Base-by-base conservation (phyloP, 30 jellyfish, hydroid and myxozoan species). In the Clytia hemisphaerica region DNA sequence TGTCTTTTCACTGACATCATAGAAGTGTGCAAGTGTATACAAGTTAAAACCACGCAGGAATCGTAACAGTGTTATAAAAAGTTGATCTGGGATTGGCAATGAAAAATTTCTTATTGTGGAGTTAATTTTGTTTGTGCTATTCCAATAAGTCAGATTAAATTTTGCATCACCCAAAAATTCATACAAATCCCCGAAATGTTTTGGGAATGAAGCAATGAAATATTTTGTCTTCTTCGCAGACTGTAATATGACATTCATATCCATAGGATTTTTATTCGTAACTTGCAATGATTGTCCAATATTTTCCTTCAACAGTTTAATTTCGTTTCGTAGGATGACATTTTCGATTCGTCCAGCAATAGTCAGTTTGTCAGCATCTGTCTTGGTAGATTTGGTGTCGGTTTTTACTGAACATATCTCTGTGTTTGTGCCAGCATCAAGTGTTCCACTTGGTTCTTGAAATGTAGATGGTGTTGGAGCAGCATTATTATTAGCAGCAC, bases 151-250 rank as follows among this genome's bases (percentile, higher is more conserved):
- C 6, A 68, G 54, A 5, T 68, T 21, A 30, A 10, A 68, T 21
- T 68, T 68, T 4, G 75, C 80, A 2, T 6, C 55, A 1, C 80
- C 80, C 14, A 68, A 71, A 48, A 68, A 68, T 21, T 22, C 25
- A 45, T 24, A 42, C 3, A 68, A 37, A 2, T 24, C 27, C 22
- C 49, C 71, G 45, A 68, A 71, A 22, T 71, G 58, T 15, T 24
- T 27, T 49, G 83, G 58, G 54, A 33, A 50, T 25, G 54, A 38
- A 6, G 73, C 83, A n/a, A 54, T 49, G 54, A 71, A 71, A 71
- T 25, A 71, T 55, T 53, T 71, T 38, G 45, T 7, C 36, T 71
- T 71, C 58, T 35, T 34, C 4, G 10, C 44, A 48, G 51, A 72
- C 37, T 50, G 24, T 6, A 71, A 16, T 10, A 71, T 71, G 22